Percentiles rank a stretch among this genome's conserved stretches.
These are phyloP conservation scores for Mimachlamys varia DNA, from an alignment of 2,888 invertebrate species.

Conservation along the genomic window DNA sequence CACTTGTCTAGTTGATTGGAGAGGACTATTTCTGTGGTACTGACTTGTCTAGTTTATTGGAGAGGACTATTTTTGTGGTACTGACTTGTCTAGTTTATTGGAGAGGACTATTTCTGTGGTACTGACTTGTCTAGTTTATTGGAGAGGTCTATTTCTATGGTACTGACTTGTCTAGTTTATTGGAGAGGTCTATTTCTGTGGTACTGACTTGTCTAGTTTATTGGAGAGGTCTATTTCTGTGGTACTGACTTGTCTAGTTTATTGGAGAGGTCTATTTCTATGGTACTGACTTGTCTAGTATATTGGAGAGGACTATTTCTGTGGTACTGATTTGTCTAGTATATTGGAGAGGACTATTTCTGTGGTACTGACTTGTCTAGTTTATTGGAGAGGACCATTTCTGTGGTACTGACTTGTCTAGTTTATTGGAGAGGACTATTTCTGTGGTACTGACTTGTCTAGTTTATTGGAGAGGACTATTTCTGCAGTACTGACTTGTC, in stretches of 20 bases:
- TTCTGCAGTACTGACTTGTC: constrained; percentile 70
- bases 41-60: constrained; percentile 74
- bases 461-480: constrained; percentile 69
- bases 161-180: constrained; percentile 75
- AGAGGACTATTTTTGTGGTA: constrained; percentile 66
- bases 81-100: too few relatives aligned
- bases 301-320: constrained; percentile 62
- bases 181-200: constrained; percentile 60
- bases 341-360: constrained; percentile 65
- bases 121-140: constrained; percentile 75
- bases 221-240: constrained; percentile 61
- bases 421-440: constrained; percentile 67
- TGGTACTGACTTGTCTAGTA: constrained; percentile 74
- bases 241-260: constrained; percentile 75
- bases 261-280: constrained; percentile 60
- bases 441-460: constrained; percentile 70
- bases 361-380: constrained; percentile 72
- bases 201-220: constrained; percentile 74
- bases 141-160: constrained; percentile 58
- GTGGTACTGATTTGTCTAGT: constrained; percentile 72
- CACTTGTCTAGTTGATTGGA: constrained; percentile 74
- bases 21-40: constrained; percentile 55
- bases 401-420: constrained; percentile 72
- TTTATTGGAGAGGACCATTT: constrained; percentile 67
- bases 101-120: too few relatives aligned